phyloP scores from a whole-genome alignment of 2,113 vertebrate species.

The Cranoglanis bouderius region DNA sequence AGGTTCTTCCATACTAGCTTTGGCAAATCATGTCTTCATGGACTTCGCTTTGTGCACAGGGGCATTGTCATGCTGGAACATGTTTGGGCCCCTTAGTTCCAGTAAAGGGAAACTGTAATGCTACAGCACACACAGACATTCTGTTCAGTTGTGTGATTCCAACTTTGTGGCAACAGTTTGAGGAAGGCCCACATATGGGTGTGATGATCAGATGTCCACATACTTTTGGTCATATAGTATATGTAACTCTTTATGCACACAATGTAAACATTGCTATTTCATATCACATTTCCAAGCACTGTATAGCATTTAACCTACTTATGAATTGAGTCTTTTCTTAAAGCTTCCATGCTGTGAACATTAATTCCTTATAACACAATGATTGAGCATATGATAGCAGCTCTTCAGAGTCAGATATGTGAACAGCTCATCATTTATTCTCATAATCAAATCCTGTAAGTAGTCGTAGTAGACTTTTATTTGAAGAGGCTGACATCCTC shows the following conservation, averaged over 20 bases:
- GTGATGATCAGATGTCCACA: neutral
- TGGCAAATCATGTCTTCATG: too few species aligned
- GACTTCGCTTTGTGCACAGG: too few species aligned
- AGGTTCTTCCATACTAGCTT: too few species aligned
- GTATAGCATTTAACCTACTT: neutral
- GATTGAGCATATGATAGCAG: constrained; percentile 15
- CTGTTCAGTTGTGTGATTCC: too few species aligned
- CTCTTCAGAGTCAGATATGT: neutral
- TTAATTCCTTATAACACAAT: constrained; percentile 14
- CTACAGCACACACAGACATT: too few species aligned
- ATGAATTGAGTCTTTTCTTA: neutral
- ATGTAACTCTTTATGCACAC: neutral
- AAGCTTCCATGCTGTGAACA: neutral
- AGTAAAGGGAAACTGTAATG: too few species aligned
- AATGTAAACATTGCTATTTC: neutral
- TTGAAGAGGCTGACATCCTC: constrained; percentile 11
- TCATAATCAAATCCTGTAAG: constrained; percentile 29
- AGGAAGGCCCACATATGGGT: neutral
- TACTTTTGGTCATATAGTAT: neutral
- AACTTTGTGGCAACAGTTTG: neutral
- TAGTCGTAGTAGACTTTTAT: constrained; percentile 24
- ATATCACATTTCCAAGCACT: neutral
- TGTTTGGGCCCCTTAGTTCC: too few species aligned
- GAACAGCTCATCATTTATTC: constrained; percentile 25
- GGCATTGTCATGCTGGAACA: too few species aligned